Base-by-base conservation (phyloP, 30 jellyfish, hydroid and myxozoan species). In the Turritopsis dohrnii region DNA sequence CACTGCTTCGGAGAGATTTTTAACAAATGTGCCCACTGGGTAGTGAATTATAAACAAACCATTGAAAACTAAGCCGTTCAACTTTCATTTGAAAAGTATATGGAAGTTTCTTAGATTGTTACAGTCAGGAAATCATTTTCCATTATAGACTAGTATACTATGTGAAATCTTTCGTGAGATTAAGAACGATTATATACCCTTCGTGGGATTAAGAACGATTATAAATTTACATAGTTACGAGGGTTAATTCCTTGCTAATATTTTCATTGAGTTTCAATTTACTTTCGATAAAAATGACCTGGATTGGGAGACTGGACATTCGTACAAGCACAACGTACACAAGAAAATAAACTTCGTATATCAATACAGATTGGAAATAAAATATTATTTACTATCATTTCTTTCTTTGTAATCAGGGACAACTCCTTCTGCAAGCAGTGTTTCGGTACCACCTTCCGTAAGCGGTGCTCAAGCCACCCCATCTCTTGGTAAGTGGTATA, bases 341-440 rank as follows among this genome's bases (percentile, higher is more conserved):
- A n/a, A n/a, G n/a, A n/a, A n/a, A n/a, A n/a, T n/a, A n/a, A n/a
- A n/a, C n/a, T n/a, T n/a, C n/a, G n/a, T 41, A 5, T 41, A 41
- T 41, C 60, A 41, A 41, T 13, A 41, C 60, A 41, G 13, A 41
- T 13, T 41, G 13, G 60, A 41, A 41, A 41, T 41, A 13, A 41
- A 41, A 41, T 41, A 41, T 41, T 13, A 41, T 41, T 41, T 3
- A 41, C 13, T 41, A 41, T 41, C 60, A 3, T 1, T 41, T 41
- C 30, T 66, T 69, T 69, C 31, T 69, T 69, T n/a, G 28, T 23
- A 0, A n/a, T 17, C 77, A 69, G 77, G 77, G 28, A 69, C 77
- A 23, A 69, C 77, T 23, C 77, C 77, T n/a, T 69, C 77, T 69
- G 28, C 77, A 9, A 69, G 77, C 77, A 69, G 77, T 27, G 77